Evolutionary conservation across 2,888 invertebrate species (phyloP).

Genomic region (Drosophila nr. medialis): DNA sequence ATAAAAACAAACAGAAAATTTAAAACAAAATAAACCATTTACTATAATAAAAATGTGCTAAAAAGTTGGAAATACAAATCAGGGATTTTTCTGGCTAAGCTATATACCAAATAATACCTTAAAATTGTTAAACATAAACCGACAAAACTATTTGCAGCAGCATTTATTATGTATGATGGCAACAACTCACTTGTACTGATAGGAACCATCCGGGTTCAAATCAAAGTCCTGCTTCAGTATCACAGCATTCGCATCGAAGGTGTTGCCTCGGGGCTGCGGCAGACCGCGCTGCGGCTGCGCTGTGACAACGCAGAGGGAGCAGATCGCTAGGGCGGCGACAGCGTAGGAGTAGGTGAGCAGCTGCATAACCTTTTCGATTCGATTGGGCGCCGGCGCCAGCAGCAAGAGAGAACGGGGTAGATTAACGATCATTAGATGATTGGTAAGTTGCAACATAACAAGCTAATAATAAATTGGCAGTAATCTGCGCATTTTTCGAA

Average conservation of each 20-base stretch:
- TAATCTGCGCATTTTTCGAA: slow-evolving; percentile 42
- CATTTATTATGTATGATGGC: background rate
- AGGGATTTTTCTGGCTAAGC: fast-evolving
- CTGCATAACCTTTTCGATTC: slow-evolving; percentile 81
- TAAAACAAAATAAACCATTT: background rate
- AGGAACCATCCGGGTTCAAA: slow-evolving; percentile 85
- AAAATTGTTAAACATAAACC: background rate
- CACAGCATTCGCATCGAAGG: slow-evolving; percentile 85
- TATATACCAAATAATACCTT: background rate
- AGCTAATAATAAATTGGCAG: slow-evolving; percentile 29
- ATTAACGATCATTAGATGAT: slow-evolving; percentile 29
- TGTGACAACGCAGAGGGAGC: slow-evolving; percentile 79
- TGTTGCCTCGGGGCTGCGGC: slow-evolving; percentile 74
- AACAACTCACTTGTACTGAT: slow-evolving; percentile 85
- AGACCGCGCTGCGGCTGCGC: slow-evolving; percentile 82
- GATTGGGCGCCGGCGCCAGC: slow-evolving; percentile 11
- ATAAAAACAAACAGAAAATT: background rate
- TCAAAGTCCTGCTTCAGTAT: slow-evolving; percentile 86
- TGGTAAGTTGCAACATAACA: slow-evolving; percentile 41
- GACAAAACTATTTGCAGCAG: background rate
- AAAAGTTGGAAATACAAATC: background rate
- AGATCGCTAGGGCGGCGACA: slow-evolving; percentile 79
- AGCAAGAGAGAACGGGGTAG: background rate
- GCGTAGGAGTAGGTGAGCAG: slow-evolving; percentile 77
- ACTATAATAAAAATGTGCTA: background rate